Percentiles rank a stretch among this genome's conserved stretches.
Conservation (phyloP, 1,140 invertebrate genomes). For the Vanessa tameamea region DNA sequence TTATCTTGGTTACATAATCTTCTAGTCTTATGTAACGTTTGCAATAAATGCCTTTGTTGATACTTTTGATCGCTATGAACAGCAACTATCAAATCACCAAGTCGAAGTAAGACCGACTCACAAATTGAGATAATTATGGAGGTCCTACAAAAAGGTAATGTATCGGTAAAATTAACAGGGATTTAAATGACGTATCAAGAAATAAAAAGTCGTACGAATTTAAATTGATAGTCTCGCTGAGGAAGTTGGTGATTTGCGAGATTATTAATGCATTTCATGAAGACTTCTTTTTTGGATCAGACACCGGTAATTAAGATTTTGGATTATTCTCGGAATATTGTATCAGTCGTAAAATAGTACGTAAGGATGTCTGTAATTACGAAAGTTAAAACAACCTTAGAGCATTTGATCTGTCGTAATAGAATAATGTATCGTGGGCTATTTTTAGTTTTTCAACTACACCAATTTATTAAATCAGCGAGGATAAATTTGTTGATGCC, state of each 20-base stretch:
- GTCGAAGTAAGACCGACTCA: background rate
- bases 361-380: too few relatives aligned
- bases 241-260: slow-evolving; percentile 23
- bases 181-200: slow-evolving; percentile 10
- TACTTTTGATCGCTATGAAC: too few relatives aligned
- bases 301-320: slow-evolving; percentile 21
- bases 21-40: too few relatives aligned
- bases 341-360: background rate
- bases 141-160: background rate
- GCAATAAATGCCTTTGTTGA: too few relatives aligned
- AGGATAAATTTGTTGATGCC: slow-evolving; percentile 13
- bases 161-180: slow-evolving; percentile 6
- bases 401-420: background rate
- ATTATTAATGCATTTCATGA: slow-evolving; percentile 18
- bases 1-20: too few relatives aligned
- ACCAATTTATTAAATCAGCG: slow-evolving; percentile 16
- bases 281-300: slow-evolving; percentile 7
- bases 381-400: background rate
- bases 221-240: slow-evolving; percentile 25
- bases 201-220: slow-evolving; percentile 30
- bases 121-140: slow-evolving; percentile 5
- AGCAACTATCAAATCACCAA: background rate
- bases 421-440: slow-evolving; percentile 1
- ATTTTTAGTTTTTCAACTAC: slow-evolving; percentile 15
- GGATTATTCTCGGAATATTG: slow-evolving; percentile 4